Evolutionary conservation across 2,888 invertebrate genomes (phyloP).

Genomic region (Drosophila affinis): DNA sequence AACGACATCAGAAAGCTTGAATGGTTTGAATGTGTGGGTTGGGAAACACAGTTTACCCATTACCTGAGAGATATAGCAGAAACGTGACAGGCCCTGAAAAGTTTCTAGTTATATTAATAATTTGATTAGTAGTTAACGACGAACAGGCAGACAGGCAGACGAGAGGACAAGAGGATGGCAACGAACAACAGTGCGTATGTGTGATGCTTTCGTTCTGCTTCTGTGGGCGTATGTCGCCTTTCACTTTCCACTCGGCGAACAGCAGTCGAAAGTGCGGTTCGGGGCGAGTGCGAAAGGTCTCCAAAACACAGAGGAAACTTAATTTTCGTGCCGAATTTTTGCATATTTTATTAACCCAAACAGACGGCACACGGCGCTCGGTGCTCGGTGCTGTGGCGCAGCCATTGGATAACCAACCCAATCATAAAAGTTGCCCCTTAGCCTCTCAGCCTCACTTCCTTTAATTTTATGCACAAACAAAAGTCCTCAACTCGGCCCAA

Average conservation of each 20-base stretch:
- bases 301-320: slow-evolving; percentile 59
- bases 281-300: slow-evolving; percentile 36
- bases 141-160: slow-evolving; percentile 5
- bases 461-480: slow-evolving; percentile 77
- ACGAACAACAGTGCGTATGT: slow-evolving; percentile 38
- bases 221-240: slow-evolving; percentile 26
- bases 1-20: slow-evolving; percentile 42
- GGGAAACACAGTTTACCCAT: slow-evolving; percentile 58
- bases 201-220: slow-evolving; percentile 24
- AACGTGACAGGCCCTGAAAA: slow-evolving; percentile 55
- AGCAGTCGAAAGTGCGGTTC: background rate
- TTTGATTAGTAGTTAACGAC: slow-evolving; percentile 63
- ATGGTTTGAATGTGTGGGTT: slow-evolving; percentile 11
- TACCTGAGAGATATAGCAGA: slow-evolving; percentile 29
- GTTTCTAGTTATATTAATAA: slow-evolving; percentile 60
- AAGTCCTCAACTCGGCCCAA: slow-evolving; percentile 58
- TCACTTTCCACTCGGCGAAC: slow-evolving; percentile 8
- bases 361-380: slow-evolving; percentile 61
- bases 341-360: slow-evolving; percentile 76
- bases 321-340: slow-evolving; percentile 70
- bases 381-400: slow-evolving; percentile 37
- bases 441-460: slow-evolving; percentile 31
- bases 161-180: background rate
- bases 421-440: slow-evolving; percentile 69
- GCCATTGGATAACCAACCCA: slow-evolving; percentile 57